phyloP scores from a whole-genome alignment of 2,888 invertebrate genomes.

The Eupithecia inturbata region DNA sequence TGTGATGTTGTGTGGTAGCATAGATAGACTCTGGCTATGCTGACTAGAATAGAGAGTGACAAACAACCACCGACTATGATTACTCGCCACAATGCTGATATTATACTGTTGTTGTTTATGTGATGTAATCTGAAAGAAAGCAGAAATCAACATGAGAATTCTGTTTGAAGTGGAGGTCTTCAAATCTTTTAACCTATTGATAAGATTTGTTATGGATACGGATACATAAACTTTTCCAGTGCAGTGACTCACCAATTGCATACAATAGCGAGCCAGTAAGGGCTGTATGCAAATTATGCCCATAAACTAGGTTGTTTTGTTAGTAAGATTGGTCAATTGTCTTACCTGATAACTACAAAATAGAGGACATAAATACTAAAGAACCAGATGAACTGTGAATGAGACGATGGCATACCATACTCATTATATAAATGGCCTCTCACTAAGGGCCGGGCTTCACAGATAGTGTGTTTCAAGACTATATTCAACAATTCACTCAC shows the following conservation, averaged over 20 bases:
- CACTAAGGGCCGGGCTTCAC: conserved; percentile 90
- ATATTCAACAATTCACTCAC: conserved; percentile 92
- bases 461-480: conserved; percentile 91
- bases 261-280: neutral
- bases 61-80: conserved; percentile 86
- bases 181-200: neutral
- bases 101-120: conserved; percentile 90
- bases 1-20: conserved; percentile 93
- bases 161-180: neutral
- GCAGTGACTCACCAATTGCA: neutral
- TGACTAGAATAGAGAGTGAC: conserved; percentile 84
- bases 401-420: conserved; percentile 96
- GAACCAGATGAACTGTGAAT: conserved; percentile 96
- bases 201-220: neutral
- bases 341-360: conserved; percentile 93
- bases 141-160: neutral
- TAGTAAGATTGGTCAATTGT: conserved; percentile 1
- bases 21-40: conserved; percentile 91
- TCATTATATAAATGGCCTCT: conserved; percentile 88
- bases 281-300: neutral
- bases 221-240: neutral
- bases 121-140: conserved; percentile 88
- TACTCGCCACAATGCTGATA: conserved; percentile 89
- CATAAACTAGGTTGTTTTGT: neutral
- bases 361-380: conserved; percentile 93